A percentile compares a stretch with the other conserved stretches of the same genome.
Conservation (phyloP, 2,797 vertebrate species). For the Acanthis flammea region DNA sequence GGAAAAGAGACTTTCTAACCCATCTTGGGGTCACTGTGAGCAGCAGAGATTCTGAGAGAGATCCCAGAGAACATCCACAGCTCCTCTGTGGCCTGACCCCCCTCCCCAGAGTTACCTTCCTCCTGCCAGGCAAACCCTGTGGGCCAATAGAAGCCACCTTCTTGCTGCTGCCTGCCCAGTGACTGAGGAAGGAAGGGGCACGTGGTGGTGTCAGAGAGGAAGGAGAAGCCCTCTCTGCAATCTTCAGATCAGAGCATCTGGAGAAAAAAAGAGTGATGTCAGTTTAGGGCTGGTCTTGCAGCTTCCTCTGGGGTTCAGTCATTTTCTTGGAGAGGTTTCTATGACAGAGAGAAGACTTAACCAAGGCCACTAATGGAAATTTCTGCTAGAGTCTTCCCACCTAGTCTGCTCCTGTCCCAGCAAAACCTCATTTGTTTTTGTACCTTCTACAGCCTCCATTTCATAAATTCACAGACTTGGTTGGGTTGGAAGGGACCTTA, state of each 20-base stretch:
- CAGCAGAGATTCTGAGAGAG: too few species aligned
- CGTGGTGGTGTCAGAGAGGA: neutral
- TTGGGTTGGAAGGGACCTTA: neutral
- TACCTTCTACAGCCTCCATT: neutral
- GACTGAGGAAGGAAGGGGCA: neutral
- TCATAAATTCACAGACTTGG: neutral
- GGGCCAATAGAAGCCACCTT: neutral
- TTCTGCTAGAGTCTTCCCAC: neutral
- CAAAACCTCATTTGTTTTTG: neutral
- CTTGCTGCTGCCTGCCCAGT: neutral
- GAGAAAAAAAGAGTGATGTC: neutral
- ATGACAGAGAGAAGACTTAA: neutral
- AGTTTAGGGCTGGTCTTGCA: neutral
- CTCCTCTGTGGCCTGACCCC: neutral
- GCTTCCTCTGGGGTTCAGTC: neutral
- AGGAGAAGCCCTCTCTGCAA: neutral
- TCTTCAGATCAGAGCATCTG: neutral
- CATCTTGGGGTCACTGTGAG: too few species aligned
- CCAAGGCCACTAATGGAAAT: neutral
- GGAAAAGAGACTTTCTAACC: too few species aligned
- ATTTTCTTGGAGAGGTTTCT: neutral
- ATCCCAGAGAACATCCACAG: neutral
- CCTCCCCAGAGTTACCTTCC: neutral
- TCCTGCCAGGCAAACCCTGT: neutral
- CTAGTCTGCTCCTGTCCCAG: too few species aligned